Base-by-base conservation (phyloP, 2,113 vertebrate genomes). In the Gobius niger region DNA sequence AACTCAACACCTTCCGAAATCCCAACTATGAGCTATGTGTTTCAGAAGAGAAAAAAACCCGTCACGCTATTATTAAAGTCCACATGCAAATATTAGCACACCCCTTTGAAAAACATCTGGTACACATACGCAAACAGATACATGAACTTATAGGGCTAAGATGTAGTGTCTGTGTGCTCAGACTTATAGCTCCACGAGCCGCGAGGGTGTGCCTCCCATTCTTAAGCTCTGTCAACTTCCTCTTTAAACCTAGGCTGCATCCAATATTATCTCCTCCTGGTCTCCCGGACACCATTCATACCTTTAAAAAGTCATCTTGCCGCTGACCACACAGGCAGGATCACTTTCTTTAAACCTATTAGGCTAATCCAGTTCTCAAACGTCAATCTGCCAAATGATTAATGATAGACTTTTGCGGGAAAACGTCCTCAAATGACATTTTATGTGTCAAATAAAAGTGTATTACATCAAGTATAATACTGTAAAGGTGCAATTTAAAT, bases 171-270 rank as follows among this genome's bases (percentile, higher is more conserved):
- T 63, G 52, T 57, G 59, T 72, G 44, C 63, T 73, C 52, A 62
- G 71, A 54, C 53, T 72, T 24, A 46, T 5, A 72, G 51, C 66
- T 67, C 80, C 70, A 82, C 61, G 64, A 86, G 84, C 72, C 84
- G 81, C 82, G 76, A 85, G 89, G 81, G 85, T 79, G 84, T 81
- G 80, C 40, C 63, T 88, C 84, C 80, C 73, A 83, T 81, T 80
- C 85, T 85, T 94, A 93, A 93, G 86, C 87, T 91, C 87, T 87
- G 83, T 89, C 89, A 93, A 93, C 91, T 91, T 93, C 91, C 91
- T 84, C 63, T 64, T 79, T 83, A 90, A 89, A 84, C 86, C 78
- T 64, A 68, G 59, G 57, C 75, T 78, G 68, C 52, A 77, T 85
- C 9, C 63, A 75, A 71, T 34, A 34, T 70, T 60, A 72, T 67